A percentile compares a stretch with the other conserved stretches of the same genome.
phyloP scores from a whole-genome alignment of 2,888 invertebrate genomes.

The Mythimna pallens region DNA sequence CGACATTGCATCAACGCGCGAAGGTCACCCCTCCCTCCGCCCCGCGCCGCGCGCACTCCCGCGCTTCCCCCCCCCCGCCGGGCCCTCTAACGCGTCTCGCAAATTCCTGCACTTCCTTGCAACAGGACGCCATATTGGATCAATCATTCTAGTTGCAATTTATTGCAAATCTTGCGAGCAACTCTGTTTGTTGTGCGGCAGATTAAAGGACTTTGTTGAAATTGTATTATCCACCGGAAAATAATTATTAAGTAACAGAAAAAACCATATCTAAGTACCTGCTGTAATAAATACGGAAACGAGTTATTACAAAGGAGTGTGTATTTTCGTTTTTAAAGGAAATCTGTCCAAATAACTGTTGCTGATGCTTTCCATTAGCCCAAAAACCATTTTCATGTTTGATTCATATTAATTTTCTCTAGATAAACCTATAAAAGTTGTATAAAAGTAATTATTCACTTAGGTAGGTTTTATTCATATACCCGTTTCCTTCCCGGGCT shows the following conservation, averaged over 20 bases:
- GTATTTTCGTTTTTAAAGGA: constrained; percentile 12
- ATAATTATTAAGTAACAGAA: constrained; percentile 17
- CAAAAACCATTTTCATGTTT: constrained; percentile 2
- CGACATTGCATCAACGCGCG: constrained; percentile 90
- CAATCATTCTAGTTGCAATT: constrained; percentile 76
- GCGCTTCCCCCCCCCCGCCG: constrained; percentile 65
- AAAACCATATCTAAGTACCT: constrained; percentile 14
- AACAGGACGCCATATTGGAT: constrained; percentile 84
- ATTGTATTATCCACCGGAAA: constrained; percentile 24
- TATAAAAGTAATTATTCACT: constrained; percentile 10
- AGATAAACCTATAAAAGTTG: background rate
- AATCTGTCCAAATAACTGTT: constrained; percentile 3
- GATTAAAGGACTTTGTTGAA: constrained; percentile 23
- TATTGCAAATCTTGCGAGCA: constrained; percentile 48
- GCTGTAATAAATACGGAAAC: constrained; percentile 24
- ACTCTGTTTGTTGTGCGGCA: constrained; percentile 43
- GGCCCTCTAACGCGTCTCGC: constrained; percentile 70
- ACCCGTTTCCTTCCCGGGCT: constrained; percentile 61
- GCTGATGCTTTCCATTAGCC: constrained; percentile 10
- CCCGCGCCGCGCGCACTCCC: constrained; percentile 58
- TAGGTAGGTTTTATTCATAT: constrained; percentile 45
- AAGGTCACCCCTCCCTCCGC: constrained; percentile 81
- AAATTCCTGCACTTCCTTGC: constrained; percentile 75
- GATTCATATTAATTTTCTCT: background rate
- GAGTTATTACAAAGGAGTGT: background rate